Percentiles rank a stretch among this genome's conserved stretches.
Conservation (phyloP, 2,888 invertebrate species). For the Didymodactylos carnosus region DNA sequence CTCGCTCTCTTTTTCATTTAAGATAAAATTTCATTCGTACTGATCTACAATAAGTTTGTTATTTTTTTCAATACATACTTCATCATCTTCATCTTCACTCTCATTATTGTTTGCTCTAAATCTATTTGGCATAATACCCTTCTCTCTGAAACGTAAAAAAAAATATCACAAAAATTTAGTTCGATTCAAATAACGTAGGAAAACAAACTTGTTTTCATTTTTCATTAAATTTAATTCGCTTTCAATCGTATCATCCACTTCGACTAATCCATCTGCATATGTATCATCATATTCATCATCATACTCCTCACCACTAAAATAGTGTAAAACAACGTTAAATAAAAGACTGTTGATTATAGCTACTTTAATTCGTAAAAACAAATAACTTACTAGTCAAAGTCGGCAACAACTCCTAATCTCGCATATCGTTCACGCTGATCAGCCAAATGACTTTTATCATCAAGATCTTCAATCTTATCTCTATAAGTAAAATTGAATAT, state of each 20-base stretch:
- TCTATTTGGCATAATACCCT: no score
- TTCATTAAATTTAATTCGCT: not conserved
- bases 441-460: constrained; percentile 1
- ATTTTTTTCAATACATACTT: not conserved
- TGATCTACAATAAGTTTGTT: not conserved
- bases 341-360: no score
- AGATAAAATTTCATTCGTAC: no score
- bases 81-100: not conserved
- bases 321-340: no score
- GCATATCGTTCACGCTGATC: not conserved
- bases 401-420: not conserved
- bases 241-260: constrained; percentile 3
- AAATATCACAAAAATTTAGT: not conserved
- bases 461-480: not conserved
- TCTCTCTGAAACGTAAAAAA: no score
- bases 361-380: no score
- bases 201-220: not conserved
- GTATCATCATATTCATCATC: constrained; percentile 15
- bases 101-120: no score
- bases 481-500: not conserved
- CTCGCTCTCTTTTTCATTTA: no score
- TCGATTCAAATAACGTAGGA: not conserved
- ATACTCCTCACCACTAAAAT: constrained; percentile 1
- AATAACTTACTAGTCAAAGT: no score
- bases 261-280: constrained; percentile 3